phyloP scores from a whole-genome alignment of 2,888 invertebrate species.

The Harpalus rubripes region DNA sequence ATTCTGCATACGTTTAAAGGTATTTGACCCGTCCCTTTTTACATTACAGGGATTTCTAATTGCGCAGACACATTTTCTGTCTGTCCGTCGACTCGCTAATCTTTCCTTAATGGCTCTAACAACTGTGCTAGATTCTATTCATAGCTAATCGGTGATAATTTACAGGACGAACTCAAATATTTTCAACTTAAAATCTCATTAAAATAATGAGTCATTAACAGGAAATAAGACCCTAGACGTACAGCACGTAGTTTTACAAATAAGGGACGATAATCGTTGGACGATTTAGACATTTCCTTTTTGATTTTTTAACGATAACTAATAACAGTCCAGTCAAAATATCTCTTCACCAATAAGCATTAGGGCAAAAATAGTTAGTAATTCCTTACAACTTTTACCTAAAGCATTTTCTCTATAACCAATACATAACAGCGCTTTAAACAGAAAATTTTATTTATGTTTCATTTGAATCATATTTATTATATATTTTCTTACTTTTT shows the following conservation, averaged over 20 bases:
- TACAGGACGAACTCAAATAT: not conserved
- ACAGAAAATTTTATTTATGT: no score
- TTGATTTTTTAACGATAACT: not conserved
- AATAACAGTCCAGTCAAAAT: no score
- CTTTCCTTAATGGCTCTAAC: not conserved
- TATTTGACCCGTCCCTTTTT: not conserved
- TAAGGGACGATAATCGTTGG: not conserved
- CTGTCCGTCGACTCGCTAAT: not conserved
- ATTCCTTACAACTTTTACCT: no score
- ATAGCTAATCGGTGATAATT: not conserved
- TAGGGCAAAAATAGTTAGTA: no score
- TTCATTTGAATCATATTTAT: no score
- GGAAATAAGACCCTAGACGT: not conserved
- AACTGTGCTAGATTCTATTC: slow-evolving; percentile 2
- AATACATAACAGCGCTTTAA: no score
- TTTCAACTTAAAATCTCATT: not conserved
- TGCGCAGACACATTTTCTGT: not conserved
- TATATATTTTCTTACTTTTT: no score
- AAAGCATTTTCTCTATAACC: no score
- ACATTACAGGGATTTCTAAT: no score
- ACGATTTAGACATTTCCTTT: not conserved
- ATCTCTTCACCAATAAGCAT: no score
- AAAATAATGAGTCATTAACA: not conserved
- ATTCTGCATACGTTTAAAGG: not conserved
- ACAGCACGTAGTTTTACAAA: not conserved